A percentile compares a stretch with the other conserved stretches of the same genome.
phyloP scores from a whole-genome alignment of 2,797 vertebrate species.

The Tenualosa thibaudeaui region DNA sequence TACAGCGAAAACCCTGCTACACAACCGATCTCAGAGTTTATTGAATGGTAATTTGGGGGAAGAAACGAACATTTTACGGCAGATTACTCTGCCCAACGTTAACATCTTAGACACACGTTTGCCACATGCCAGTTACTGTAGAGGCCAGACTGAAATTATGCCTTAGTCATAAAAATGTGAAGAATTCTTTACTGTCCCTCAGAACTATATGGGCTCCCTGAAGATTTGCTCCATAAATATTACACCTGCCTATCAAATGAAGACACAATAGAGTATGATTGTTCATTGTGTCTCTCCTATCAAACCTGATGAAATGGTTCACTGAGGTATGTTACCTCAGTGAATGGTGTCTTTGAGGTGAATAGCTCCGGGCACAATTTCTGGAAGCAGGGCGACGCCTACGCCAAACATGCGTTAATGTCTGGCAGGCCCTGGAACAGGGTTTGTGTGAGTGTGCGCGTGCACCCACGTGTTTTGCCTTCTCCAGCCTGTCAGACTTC shows the following conservation, averaged over 20 bases:
- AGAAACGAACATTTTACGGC: not conserved
- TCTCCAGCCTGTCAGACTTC: not conserved
- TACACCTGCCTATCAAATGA: conserved; percentile 55
- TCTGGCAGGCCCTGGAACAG: conserved; percentile 41
- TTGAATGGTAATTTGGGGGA: not conserved
- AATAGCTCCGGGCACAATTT: conserved; percentile 69
- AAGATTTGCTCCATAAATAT: conserved; percentile 41
- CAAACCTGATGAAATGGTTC: conserved; percentile 76
- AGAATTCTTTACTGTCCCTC: conserved; percentile 28
- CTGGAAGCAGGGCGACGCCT: conserved; percentile 61
- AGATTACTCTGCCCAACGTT: not conserved
- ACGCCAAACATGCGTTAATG: conserved; percentile 42
- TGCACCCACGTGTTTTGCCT: not conserved
- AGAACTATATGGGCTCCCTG: conserved; percentile 29
- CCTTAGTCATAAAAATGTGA: conserved; percentile 37
- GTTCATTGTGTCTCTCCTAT: conserved; percentile 74
- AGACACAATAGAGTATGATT: conserved; percentile 76
- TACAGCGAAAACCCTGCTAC: conserved; percentile 32
- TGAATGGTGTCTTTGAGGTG: conserved; percentile 66
- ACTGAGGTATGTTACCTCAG: conserved; percentile 65
- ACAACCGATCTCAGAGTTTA: conserved; percentile 3
- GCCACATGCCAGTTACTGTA: not conserved
- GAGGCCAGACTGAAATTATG: not conserved
- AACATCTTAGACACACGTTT: not conserved
- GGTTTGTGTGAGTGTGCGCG: conserved; percentile 29